Evolutionary conservation across 2,888 invertebrate genomes (phyloP).

Genomic region (Xylota segnis): DNA sequence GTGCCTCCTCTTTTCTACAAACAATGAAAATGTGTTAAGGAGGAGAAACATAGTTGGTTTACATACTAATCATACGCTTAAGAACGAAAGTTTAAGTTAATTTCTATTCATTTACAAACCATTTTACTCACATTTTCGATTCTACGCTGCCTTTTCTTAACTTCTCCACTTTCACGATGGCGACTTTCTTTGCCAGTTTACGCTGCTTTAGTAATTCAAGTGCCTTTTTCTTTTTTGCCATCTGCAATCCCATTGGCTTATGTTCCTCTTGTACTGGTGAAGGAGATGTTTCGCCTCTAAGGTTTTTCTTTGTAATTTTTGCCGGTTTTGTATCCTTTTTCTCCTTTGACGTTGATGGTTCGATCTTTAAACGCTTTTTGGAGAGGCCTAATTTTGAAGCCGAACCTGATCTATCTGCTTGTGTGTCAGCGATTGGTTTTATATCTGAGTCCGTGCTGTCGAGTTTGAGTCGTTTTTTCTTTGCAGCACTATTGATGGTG

Average conservation of each 20-base stretch:
- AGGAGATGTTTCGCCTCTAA: slow-evolving; percentile 46
- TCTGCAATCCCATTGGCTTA: slow-evolving; percentile 19
- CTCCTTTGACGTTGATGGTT: slow-evolving; percentile 37
- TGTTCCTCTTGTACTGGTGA: slow-evolving; percentile 40
- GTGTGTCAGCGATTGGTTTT: slow-evolving; percentile 15
- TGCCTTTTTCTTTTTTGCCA: slow-evolving; percentile 57
- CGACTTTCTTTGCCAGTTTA: slow-evolving; percentile 50
- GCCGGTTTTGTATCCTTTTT: slow-evolving; percentile 47
- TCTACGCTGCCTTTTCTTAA: slow-evolving; percentile 50
- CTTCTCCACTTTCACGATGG: slow-evolving; percentile 59
- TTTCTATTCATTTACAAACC: slow-evolving; percentile 33
- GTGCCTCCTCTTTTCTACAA: slow-evolving; percentile 80
- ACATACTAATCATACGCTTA: background rate
- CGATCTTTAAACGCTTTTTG: slow-evolving; percentile 58
- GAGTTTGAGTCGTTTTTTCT: slow-evolving; percentile 57
- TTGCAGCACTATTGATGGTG: background rate
- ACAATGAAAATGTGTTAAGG: slow-evolving; percentile 11
- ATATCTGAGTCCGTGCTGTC: slow-evolving; percentile 29
- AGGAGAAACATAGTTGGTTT: too few species aligned
- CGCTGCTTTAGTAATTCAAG: slow-evolving; percentile 54
- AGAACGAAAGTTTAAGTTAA: background rate
- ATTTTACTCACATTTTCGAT: slow-evolving; percentile 70
- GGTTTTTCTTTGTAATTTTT: slow-evolving; percentile 59
- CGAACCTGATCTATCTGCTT: background rate
- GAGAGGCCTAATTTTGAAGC: slow-evolving; percentile 22